Percentiles rank a stretch among this genome's conserved stretches.
phyloP scores from a whole-genome alignment of 2,113 vertebrate species.

The Brienomyrus longianalis region DNA sequence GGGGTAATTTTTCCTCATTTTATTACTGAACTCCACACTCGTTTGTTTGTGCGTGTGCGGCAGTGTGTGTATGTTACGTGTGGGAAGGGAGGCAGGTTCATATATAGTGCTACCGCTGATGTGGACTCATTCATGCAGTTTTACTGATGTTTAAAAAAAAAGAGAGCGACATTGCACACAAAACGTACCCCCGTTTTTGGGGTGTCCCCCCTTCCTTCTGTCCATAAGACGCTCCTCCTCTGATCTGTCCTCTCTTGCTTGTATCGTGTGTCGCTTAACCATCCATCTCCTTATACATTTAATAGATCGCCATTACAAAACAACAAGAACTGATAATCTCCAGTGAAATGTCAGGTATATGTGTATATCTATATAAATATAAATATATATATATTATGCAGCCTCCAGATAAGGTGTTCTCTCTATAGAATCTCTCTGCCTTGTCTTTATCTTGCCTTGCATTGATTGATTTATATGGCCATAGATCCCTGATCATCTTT shows the following conservation, averaged over 20 bases:
- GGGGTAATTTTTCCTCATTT: conserved; percentile 27
- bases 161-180: conserved; percentile 25
- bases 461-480: conserved; percentile 41
- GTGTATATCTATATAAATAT: not conserved
- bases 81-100: not conserved
- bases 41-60: conserved; percentile 8
- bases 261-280: not conserved
- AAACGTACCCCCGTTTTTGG: conserved; percentile 41
- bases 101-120: not conserved
- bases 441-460: conserved; percentile 14
- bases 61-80: not conserved
- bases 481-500: not conserved
- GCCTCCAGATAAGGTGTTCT: conserved; percentile 10
- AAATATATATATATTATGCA: not conserved
- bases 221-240: conserved; percentile 38
- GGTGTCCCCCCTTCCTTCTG: conserved; percentile 37
- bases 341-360: conserved; percentile 14
- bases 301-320: conserved; percentile 13
- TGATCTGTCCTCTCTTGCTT: conserved; percentile 28
- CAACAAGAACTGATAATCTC: not conserved
- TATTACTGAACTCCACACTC: conserved; percentile 10
- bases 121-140: not conserved
- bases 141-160: conserved; percentile 11
- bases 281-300: conserved; percentile 34
- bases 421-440: not conserved